Evolutionary conservation across 2,888 invertebrate species (phyloP).

Genomic region (Tuberolachnus salignus): DNA sequence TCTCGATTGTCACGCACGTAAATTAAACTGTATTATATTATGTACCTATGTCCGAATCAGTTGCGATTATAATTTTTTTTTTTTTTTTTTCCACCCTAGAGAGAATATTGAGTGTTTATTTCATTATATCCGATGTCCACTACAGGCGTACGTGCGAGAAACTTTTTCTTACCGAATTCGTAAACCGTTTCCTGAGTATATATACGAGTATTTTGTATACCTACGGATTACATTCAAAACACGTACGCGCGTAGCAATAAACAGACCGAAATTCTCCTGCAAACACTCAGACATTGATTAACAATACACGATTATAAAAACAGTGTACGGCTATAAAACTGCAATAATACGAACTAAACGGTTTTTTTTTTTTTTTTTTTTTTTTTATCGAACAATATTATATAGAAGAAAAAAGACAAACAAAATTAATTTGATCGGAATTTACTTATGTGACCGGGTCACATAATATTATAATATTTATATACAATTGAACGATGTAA

Average conservation of each 20-base stretch:
- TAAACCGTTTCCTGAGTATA: not conserved
- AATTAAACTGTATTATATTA: no score
- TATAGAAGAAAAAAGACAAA: no score
- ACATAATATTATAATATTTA: no score
- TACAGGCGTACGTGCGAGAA: not conserved
- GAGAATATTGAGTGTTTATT: constrained; percentile 10
- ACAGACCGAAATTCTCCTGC: not conserved
- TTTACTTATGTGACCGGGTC: no score
- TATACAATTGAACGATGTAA: no score
- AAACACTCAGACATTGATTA: not conserved
- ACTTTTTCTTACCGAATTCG: not conserved
- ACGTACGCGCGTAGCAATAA: not conserved
- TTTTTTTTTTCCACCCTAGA: not conserved
- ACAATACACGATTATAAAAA: not conserved
- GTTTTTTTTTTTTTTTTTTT: no score
- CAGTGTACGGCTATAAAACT: no score
- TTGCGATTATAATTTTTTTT: not conserved
- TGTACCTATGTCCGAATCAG: no score
- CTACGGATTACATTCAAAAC: constrained; percentile 2
- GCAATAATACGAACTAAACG: no score
- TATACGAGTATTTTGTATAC: not conserved
- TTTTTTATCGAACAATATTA: no score
- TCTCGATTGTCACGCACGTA: no score
- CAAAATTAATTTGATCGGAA: no score
- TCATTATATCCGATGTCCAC: not conserved